Evolutionary conservation across 2,797 vertebrate genomes (phyloP).

Genomic region (Calcarius lapponicus): DNA sequence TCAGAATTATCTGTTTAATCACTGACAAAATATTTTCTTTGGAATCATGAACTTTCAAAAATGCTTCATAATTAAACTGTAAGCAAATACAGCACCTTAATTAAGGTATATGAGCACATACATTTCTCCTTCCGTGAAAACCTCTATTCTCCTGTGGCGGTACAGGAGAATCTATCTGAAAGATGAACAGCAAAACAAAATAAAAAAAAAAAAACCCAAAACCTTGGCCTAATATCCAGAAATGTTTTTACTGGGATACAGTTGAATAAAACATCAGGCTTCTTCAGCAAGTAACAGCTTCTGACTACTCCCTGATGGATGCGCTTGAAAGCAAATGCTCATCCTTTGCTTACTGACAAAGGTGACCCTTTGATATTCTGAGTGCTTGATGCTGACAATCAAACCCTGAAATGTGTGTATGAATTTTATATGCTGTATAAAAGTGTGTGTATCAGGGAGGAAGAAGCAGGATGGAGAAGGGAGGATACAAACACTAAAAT

Average conservation of each 20-base stretch:
- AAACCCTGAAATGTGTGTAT: conserved; percentile 48
- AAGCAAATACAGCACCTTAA: background rate
- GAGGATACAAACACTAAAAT: background rate
- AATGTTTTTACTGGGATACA: conserved; percentile 58
- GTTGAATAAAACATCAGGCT: conserved; percentile 77
- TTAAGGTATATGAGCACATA: background rate
- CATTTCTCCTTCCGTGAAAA: background rate
- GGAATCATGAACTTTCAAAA: background rate
- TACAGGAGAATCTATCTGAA: background rate
- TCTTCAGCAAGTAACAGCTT: conserved; percentile 66
- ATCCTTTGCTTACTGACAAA: conserved; percentile 72
- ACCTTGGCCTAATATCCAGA: conserved; percentile 55
- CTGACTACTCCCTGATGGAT: conserved; percentile 71
- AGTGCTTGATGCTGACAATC: conserved; percentile 69
- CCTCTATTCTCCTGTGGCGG: background rate
- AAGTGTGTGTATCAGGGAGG: background rate
- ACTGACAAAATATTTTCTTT: background rate
- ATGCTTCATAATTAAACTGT: background rate
- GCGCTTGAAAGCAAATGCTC: conserved; percentile 69
- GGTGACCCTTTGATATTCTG: conserved; percentile 72
- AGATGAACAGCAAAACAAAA: background rate
- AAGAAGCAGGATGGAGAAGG: background rate
- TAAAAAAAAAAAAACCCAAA: background rate
- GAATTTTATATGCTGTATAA: conserved; percentile 17
- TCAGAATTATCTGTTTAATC: background rate